Conservation (phyloP, 2,797 vertebrate genomes). For the Enteromius argenteus region DNA sequence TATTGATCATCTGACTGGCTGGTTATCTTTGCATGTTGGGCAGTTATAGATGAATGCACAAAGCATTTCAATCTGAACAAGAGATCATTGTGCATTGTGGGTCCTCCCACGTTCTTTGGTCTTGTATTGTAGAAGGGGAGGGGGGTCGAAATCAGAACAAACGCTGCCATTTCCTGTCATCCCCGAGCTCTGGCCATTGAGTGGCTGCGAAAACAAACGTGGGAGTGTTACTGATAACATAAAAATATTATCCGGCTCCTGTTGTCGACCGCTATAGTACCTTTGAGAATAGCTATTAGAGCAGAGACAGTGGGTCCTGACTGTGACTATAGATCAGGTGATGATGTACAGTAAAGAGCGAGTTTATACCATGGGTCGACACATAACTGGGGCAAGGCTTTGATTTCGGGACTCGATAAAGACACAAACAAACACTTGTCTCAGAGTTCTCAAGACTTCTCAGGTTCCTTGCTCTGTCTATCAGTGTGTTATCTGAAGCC, state of each 20-base stretch:
- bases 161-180: conserved; percentile 76
- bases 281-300: conserved; percentile 61
- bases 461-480: conserved; percentile 31
- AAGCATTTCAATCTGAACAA: conserved; percentile 70
- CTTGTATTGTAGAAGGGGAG: conserved; percentile 39
- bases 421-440: conserved; percentile 46
- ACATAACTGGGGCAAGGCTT: conserved; percentile 46
- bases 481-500: conserved; percentile 38
- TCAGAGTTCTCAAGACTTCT: conserved; percentile 27
- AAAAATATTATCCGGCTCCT: conserved; percentile 64
- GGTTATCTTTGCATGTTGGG: conserved; percentile 75
- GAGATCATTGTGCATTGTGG: conserved; percentile 65
- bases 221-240: conserved; percentile 63
- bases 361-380: conserved; percentile 34
- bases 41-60: conserved; percentile 71
- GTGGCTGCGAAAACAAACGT: conserved; percentile 63
- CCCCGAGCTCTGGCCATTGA: conserved; percentile 60
- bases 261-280: conserved; percentile 59
- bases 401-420: conserved; percentile 43
- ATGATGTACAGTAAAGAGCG: conserved; percentile 52
- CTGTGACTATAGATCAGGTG: conserved; percentile 51
- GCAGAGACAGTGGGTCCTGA: conserved; percentile 58
- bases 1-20: conserved; percentile 73
- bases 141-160: conserved; percentile 61
- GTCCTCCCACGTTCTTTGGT: conserved; percentile 62